Evolutionary conservation across 2,888 invertebrate species (phyloP).

Genomic region (Drosophila basisetae): DNA sequence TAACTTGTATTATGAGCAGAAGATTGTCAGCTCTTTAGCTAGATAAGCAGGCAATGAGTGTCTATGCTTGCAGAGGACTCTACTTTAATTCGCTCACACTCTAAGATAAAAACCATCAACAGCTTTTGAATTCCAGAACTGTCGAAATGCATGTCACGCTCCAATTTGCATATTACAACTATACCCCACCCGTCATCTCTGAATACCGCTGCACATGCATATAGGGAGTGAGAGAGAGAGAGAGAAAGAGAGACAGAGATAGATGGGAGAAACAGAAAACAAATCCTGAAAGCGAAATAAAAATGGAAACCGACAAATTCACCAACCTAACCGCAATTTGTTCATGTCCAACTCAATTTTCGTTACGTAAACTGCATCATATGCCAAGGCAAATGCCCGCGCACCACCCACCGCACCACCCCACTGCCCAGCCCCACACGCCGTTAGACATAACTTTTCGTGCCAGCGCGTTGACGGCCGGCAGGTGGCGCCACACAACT

Average conservation of each 20-base stretch:
- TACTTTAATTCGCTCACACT: constrained; percentile 26
- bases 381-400: constrained; percentile 49
- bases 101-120: constrained; percentile 43
- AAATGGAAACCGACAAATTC: constrained; percentile 47
- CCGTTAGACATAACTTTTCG: constrained; percentile 74
- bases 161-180: constrained; percentile 72
- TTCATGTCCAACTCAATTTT: constrained; percentile 80
- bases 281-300: constrained; percentile 39
- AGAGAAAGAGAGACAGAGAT: constrained; percentile 10
- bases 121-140: constrained; percentile 58
- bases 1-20: constrained; percentile 17
- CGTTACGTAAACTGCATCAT: constrained; percentile 81
- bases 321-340: constrained; percentile 75
- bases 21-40: constrained; percentile 15
- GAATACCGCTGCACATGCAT: constrained; percentile 21
- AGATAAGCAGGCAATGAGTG: constrained; percentile 1
- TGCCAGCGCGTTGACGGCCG: constrained; percentile 37
- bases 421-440: constrained; percentile 9
- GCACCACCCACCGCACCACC: constrained; percentile 1
- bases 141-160: constrained; percentile 78
- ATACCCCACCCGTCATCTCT: constrained; percentile 12
- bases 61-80: neutral
- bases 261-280: constrained; percentile 33
- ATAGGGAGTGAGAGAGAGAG: constrained; percentile 6
- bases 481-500: constrained; percentile 44